Evolutionary conservation across 2,113 vertebrate species (phyloP).

Genomic region (Gila orcuttii): DNA sequence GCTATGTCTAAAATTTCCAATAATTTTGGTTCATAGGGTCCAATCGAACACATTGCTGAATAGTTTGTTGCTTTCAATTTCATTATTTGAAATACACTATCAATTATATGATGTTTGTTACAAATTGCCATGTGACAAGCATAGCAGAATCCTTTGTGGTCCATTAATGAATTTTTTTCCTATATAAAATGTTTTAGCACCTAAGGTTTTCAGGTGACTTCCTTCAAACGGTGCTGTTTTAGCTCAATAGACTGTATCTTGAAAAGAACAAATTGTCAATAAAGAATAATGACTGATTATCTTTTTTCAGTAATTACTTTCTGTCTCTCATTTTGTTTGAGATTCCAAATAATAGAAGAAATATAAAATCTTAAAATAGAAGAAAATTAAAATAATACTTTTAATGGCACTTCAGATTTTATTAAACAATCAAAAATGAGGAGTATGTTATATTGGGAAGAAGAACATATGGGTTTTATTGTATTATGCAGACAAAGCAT

Average conservation of each 20-base stretch:
- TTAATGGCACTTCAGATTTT: too few relatives aligned
- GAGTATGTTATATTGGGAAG: too few relatives aligned
- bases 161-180: background rate
- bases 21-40: background rate
- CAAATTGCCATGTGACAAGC: background rate
- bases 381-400: too few relatives aligned
- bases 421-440: too few relatives aligned
- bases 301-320: background rate
- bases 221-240: background rate
- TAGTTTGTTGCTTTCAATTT: background rate
- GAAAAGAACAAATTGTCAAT: conserved; percentile 24
- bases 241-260: conserved; percentile 2
- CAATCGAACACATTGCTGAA: background rate
- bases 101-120: background rate
- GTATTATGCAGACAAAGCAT: too few relatives aligned
- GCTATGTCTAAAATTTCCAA: background rate
- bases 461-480: too few relatives aligned
- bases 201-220: conserved; percentile 9
- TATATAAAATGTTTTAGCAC: conserved; percentile 4
- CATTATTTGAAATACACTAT: background rate
- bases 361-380: background rate
- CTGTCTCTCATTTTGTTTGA: background rate
- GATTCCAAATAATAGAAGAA: background rate
- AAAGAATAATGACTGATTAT: background rate
- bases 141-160: background rate